These are phyloP conservation scores for Hypsibius dujardini DNA, from an alignment of 1,140 invertebrate genomes.

Conservation along the genomic window DNA sequence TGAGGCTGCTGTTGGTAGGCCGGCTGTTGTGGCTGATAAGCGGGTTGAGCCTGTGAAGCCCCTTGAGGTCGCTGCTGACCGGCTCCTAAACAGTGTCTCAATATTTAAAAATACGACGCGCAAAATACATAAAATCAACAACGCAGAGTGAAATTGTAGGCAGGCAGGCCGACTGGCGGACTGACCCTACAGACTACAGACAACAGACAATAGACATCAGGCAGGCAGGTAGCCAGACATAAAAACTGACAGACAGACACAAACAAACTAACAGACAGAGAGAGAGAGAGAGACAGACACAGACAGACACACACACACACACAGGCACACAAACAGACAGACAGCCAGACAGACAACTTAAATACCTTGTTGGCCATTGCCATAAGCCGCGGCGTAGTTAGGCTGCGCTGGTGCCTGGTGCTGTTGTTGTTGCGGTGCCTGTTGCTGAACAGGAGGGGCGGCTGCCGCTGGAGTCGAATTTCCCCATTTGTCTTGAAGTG, in stretches of 20 bases:
- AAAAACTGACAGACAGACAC: no score
- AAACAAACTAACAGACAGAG: no score
- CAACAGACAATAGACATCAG: no score
- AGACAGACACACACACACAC: no score
- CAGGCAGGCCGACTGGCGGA: no score
- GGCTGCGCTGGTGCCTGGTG: constrained; percentile 19
- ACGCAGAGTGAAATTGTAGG: no score
- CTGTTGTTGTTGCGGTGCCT: constrained; percentile 20
- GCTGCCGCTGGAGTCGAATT: constrained; percentile 23
- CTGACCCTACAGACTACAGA: no score
- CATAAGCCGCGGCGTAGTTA: background rate
- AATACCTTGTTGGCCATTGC: constrained; percentile 7
- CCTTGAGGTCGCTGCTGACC: constrained; percentile 4
- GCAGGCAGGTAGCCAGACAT: no score
- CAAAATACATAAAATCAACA: no score
- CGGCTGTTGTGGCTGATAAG: background rate
- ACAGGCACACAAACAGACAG: no score
- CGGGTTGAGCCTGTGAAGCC: background rate
- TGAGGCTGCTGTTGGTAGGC: background rate
- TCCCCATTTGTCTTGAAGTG: constrained; percentile 58
- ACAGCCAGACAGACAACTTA: background rate
- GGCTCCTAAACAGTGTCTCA: constrained; percentile 16
- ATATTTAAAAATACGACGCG: no score
- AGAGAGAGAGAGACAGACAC: no score
- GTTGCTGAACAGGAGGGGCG: constrained; percentile 21